phyloP scores from a whole-genome alignment of 2,888 invertebrate species.

The Athetis lepigone region DNA sequence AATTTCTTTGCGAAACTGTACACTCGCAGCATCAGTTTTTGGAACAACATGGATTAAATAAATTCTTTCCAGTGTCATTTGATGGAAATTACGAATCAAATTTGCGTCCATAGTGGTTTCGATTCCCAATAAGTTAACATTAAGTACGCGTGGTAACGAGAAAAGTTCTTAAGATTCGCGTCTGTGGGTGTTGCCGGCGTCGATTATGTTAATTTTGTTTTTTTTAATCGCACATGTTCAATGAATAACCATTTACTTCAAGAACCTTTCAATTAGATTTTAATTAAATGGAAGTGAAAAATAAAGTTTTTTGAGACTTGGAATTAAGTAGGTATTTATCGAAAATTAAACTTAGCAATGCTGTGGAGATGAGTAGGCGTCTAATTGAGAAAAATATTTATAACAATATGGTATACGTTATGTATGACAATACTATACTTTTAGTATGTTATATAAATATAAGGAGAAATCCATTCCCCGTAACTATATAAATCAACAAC shows the following conservation, averaged over 20 bases:
- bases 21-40: slow-evolving; percentile 81
- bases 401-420: too few species aligned
- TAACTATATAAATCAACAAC: not conserved
- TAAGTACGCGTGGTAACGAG: slow-evolving; percentile 60
- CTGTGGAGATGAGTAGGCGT: too few species aligned
- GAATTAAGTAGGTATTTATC: not conserved
- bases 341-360: not conserved
- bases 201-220: slow-evolving; percentile 18
- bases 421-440: too few species aligned
- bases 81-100: slow-evolving; percentile 78
- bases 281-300: not conserved
- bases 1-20: slow-evolving; percentile 85
- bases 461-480: too few species aligned
- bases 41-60: slow-evolving; percentile 84
- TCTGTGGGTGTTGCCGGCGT: slow-evolving; percentile 33
- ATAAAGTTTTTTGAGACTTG: not conserved
- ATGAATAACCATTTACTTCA: slow-evolving; percentile 22
- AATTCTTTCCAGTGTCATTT: slow-evolving; percentile 79
- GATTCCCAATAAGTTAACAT: slow-evolving; percentile 71
- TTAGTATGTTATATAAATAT: too few species aligned
- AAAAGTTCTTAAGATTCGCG: slow-evolving; percentile 29
- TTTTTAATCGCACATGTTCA: slow-evolving; percentile 15
- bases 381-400: too few species aligned
- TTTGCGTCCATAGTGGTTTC: slow-evolving; percentile 69
- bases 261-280: slow-evolving; percentile 8